Conservation (phyloP, 2,113 vertebrate species). For the Calyptommatus sinebrachiatus region DNA sequence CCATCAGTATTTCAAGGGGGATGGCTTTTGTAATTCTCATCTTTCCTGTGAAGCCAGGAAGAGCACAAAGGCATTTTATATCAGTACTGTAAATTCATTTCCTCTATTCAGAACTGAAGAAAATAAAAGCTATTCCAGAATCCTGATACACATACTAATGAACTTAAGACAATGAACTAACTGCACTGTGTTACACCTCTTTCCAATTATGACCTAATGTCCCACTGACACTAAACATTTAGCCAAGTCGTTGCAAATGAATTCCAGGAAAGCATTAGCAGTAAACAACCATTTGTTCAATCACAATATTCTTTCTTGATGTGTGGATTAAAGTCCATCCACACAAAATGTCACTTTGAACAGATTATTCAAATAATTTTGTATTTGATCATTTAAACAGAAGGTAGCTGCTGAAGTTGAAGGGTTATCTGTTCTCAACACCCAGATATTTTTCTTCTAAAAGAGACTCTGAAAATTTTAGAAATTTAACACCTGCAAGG, state of each 20-base stretch:
- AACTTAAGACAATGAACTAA: background rate
- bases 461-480: background rate
- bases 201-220: background rate
- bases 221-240: background rate
- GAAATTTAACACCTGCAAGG: background rate
- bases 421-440: background rate
- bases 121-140: background rate
- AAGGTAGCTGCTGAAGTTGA: constrained; percentile 14
- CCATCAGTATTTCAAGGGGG: too few species aligned
- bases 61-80: background rate
- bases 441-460: background rate
- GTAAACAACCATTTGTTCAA: background rate
- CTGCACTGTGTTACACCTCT: background rate
- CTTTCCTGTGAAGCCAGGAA: background rate
- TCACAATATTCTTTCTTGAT: background rate
- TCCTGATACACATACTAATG: background rate
- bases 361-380: background rate
- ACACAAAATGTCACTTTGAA: constrained; percentile 1
- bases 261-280: constrained; percentile 10
- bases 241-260: background rate
- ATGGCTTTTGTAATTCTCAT: too few species aligned
- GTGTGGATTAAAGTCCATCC: background rate
- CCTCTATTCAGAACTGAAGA: background rate
- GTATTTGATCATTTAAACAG: background rate
- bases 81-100: background rate